Evolutionary conservation across 2,888 invertebrate species (phyloP), one percentile per base, ranked within the genome.

Genomic region (Argyra leucocephala): DNA sequence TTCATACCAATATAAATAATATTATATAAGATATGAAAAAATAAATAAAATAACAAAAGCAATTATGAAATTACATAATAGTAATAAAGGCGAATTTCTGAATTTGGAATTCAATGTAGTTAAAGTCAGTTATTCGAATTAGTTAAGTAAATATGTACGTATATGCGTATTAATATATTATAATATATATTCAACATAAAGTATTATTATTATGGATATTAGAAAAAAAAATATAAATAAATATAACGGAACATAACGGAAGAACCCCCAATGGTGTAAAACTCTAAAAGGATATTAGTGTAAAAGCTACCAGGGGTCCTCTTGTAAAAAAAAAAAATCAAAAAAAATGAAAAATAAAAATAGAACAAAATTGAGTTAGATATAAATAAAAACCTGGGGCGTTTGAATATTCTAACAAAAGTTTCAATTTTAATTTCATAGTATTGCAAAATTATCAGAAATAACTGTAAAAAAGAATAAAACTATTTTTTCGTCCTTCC

Each of bases 201-300:
- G n/a, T n/a, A n/a, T n/a, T n/a, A n/a, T n/a, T n/a, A n/a, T n/a
- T n/a, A n/a, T n/a, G n/a, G n/a, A n/a, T 2, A 48, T 48, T 48
- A 18, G 9, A 48, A 48, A 48, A 9, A 48, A 48, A n/a, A 48
- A 2, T 48, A 31, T 5, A 7, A 31, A 5, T 31, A 31, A 31
- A 31, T 31, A 5, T 31, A 31, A 31, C 31, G 31, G 10, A 10
- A 31, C 5, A 10, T 31, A 31, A 48, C 48, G 48, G 48, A 48
- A 48, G 48, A 48, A 48, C 48, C 48, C 48, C 48, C 48, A 48
- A 48, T 48, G 48, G 48, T 48, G 48, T n/a, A 48, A 48, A 48
- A 48, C 15, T 48, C 48, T 48, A 48, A 48, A 48, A 48, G 48
- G 48, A 48, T 48, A 48, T 48, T 48, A 48, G 48, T 48, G 48